phyloP scores from a whole-genome alignment of 2,888 invertebrate genomes.

The Torymus texanus region DNA sequence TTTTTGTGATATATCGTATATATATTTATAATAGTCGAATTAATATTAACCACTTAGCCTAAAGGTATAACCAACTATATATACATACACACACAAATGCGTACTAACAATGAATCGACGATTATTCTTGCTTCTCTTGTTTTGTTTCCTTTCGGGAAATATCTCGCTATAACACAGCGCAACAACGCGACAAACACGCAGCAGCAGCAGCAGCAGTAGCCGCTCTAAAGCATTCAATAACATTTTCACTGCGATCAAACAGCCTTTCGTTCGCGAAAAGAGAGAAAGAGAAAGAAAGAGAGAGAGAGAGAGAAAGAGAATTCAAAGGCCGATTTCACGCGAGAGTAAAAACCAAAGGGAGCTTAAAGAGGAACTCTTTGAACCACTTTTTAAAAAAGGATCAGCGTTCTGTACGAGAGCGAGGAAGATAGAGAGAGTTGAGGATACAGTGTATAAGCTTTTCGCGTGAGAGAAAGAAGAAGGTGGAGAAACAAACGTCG shows the following conservation, averaged over 20 bases:
- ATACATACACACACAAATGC: no score
- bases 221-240: slow-evolving; percentile 12
- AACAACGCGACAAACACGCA: no score
- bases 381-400: not conserved
- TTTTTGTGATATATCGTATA: no score
- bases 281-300: no score
- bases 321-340: slow-evolving; percentile 7
- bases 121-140: no score
- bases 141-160: no score
- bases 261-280: not conserved
- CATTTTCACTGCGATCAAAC: slow-evolving; percentile 9
- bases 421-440: no score
- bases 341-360: not conserved
- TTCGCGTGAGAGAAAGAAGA: not conserved
- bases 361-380: not conserved
- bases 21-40: no score
- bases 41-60: no score
- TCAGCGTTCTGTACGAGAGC: not conserved
- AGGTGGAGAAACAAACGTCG: not conserved
- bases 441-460: not conserved
- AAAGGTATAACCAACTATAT: no score
- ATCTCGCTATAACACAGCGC: no score
- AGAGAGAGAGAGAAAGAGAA: not conserved
- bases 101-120: no score
- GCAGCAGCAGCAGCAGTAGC: not conserved